Evolutionary conservation across 1,140 invertebrate genomes (phyloP).

Genomic region (Thrips palmi): DNA sequence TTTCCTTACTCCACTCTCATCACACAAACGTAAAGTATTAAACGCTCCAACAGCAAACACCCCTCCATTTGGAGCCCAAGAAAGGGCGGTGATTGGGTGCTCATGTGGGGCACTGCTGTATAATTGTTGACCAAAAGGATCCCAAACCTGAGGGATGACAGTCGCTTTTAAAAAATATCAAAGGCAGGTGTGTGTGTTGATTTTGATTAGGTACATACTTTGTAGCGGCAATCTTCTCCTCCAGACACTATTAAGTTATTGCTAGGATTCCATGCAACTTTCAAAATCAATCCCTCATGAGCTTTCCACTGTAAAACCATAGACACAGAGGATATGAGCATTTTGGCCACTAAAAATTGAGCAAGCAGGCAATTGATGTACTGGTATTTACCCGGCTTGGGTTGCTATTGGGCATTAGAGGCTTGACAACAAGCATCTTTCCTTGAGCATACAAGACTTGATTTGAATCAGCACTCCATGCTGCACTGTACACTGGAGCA

Average conservation of each 20-base stretch:
- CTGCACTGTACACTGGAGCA: constrained; percentile 58
- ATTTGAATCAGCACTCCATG: constrained; percentile 75
- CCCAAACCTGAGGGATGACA: constrained; percentile 52
- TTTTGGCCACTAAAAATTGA: too few relatives aligned
- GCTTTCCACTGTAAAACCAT: constrained; percentile 73
- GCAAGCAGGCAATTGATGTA: too few relatives aligned
- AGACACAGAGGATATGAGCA: too few relatives aligned
- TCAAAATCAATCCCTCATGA: constrained; percentile 81
- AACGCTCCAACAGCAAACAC: constrained; percentile 85
- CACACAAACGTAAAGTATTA: constrained; percentile 82
- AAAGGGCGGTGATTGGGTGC: constrained; percentile 76
- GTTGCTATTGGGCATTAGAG: constrained; percentile 75
- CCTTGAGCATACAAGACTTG: constrained; percentile 72
- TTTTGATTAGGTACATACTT: constrained; percentile 29
- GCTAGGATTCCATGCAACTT: constrained; percentile 73
- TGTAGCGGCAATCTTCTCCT: constrained; percentile 88
- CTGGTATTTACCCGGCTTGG: constrained; percentile 43
- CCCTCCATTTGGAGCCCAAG: constrained; percentile 80
- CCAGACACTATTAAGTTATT: constrained; percentile 82
- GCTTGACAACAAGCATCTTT: constrained; percentile 70
- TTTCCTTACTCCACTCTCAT: constrained; percentile 71
- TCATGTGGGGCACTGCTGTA: constrained; percentile 67
- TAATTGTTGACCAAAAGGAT: constrained; percentile 68
- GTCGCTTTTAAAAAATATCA: not conserved
- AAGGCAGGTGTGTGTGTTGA: not conserved